Evolutionary conservation across 2,797 vertebrate species (phyloP), one percentile per base, ranked within the genome.

Genomic region (Spinus pinus): DNA sequence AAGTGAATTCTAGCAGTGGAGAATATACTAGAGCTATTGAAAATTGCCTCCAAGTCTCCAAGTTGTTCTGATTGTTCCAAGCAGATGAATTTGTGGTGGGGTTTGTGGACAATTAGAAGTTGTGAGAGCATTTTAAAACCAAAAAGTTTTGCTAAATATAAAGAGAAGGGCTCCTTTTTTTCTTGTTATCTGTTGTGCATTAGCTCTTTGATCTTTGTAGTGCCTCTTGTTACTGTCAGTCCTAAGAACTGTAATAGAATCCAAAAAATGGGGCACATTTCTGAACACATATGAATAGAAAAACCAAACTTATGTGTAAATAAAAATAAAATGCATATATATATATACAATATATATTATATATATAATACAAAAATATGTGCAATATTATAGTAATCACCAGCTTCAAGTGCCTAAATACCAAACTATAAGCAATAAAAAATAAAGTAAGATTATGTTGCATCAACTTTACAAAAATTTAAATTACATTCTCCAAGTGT

Each of bases 221-320:
- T 57, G 14, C 7, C 23, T 72, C 15, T 27, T 92, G 17, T 79
- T 69, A 7, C 35, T 66, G 25, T 61, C 69, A 56, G 12, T 35
- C 14, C 6, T 58, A 82, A 71, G 10, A 91, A 14, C 25, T 77
- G 8, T 73, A 73, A 20, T 19, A 75, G 5, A n/a, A 61, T 47
- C 14, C 39, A 72, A 25, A 75, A 88, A 88, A 23, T 8, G 61
- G 8, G 28, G 6, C 27, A 69, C 4, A 3, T 71, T 61, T 86
- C 18, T 60, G 16, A 87, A 56, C 9, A n/a, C 1, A 2, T 15
- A 17, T 0, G 0, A 46, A 12, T 27, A 75, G 35, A 14, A 72
- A 91, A 79, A 61, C 6, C 30, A 33, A 41, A 53, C 5, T 50
- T 69, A 14, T 30, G 5, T 24, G 39, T 53, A 53, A 39, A 33